phyloP scores from a whole-genome alignment of 1,140 invertebrate genomes.

The Zaprionus davidi region DNA sequence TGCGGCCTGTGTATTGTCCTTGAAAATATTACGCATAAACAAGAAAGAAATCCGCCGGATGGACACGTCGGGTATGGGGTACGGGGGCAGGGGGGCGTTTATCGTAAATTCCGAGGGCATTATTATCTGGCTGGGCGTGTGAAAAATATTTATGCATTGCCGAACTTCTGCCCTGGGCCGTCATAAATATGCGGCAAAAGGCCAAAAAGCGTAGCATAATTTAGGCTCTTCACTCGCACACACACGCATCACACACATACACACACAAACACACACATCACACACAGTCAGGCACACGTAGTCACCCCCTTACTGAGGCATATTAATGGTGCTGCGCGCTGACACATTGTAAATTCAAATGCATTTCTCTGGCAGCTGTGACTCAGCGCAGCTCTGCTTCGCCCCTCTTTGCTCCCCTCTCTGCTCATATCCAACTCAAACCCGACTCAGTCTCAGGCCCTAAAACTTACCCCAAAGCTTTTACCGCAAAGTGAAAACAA shows the following conservation, averaged over 20 bases:
- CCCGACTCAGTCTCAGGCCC: conserved; percentile 16
- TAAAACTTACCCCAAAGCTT: conserved; percentile 52
- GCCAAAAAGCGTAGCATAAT: conserved; percentile 48
- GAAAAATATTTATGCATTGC: conserved; percentile 75
- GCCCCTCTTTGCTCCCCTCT: not conserved
- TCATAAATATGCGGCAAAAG: conserved; percentile 61
- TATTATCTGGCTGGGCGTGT: conserved; percentile 73
- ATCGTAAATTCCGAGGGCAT: conserved; percentile 74
- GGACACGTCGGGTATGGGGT: not conserved
- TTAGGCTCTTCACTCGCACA: conserved; percentile 27
- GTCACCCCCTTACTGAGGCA: conserved; percentile 27
- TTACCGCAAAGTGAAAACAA: conserved; percentile 80
- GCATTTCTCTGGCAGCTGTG: conserved; percentile 70
- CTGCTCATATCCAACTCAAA: not conserved
- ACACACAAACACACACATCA: not conserved
- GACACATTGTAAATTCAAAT: conserved; percentile 82
- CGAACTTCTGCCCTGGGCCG: conserved; percentile 47
- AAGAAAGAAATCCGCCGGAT: conserved; percentile 56
- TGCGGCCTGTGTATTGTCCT: conserved; percentile 66
- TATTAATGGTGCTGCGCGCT: conserved; percentile 71
- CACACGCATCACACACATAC: conserved; percentile 2
- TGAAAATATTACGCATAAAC: conserved; percentile 55
- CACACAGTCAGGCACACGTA: not conserved
- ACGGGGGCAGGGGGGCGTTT: conserved; percentile 40
- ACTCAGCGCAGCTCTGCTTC: conserved; percentile 17